Percentiles rank a stretch among this genome's conserved stretches.
Conservation (phyloP, 2,888 invertebrate genomes). For the Beris chalybata region DNA sequence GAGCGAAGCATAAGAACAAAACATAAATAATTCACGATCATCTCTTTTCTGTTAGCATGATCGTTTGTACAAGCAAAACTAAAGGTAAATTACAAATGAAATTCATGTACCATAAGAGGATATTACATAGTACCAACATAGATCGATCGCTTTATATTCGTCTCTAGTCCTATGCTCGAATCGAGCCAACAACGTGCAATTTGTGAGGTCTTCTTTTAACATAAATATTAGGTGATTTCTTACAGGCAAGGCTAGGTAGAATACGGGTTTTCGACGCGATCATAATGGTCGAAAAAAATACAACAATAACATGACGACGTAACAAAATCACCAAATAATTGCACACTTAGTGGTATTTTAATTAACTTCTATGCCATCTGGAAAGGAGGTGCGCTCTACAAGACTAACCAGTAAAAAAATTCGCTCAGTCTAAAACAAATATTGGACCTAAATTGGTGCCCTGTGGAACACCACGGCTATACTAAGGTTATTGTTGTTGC, state of each 20-base stretch:
- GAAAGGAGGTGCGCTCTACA: background rate
- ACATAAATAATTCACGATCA: constrained; percentile 31
- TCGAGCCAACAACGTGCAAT: constrained; percentile 10
- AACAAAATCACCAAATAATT: constrained; percentile 23
- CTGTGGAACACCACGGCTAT: constrained; percentile 28
- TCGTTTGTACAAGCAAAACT: constrained; percentile 3
- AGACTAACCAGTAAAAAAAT: background rate
- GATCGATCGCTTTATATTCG: too few species aligned
- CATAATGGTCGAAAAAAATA: background rate
- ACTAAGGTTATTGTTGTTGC: constrained; percentile 13
- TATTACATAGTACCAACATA: too few species aligned
- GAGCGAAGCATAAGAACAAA: constrained; percentile 1
- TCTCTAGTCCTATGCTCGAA: too few species aligned
- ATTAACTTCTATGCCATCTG: constrained; percentile 4
- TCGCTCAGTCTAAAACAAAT: constrained; percentile 33
- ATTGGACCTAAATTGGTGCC: constrained; percentile 36
- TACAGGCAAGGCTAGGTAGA: too few species aligned
- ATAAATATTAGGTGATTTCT: constrained; percentile 15
- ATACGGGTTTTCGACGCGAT: background rate
- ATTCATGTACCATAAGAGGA: constrained; percentile 14
- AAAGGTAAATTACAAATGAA: constrained; percentile 25
- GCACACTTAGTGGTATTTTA: constrained; percentile 18
- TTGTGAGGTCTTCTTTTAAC: constrained; percentile 30
- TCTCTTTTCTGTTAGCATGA: constrained; percentile 13
- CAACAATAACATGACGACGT: constrained; percentile 14